A percentile compares a stretch with the other conserved stretches of the same genome.
Evolutionary conservation across 1,140 invertebrate genomes (phyloP).

Genomic region (Aphidius ervi): DNA sequence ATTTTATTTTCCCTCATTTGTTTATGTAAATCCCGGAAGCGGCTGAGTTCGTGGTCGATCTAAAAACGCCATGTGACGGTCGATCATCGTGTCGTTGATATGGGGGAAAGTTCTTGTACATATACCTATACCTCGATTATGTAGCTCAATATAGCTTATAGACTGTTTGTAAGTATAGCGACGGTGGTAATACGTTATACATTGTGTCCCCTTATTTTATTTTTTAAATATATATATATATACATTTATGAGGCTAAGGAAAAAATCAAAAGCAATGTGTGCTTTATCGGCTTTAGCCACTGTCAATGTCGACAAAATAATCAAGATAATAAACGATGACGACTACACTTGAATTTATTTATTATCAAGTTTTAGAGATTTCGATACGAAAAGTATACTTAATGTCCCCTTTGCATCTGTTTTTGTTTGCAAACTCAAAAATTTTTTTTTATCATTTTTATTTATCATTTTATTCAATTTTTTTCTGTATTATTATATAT

Average conservation of each 20-base stretch:
- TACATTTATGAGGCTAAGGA: background rate
- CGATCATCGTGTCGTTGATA: conserved; percentile 20
- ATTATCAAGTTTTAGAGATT: no score
- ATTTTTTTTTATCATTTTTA: no score
- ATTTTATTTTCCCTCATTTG: background rate
- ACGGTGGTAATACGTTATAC: conserved; percentile 6
- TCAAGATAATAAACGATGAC: conserved; percentile 9
- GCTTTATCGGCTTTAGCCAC: conserved; percentile 21
- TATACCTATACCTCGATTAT: no score
- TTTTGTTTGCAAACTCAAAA: conserved; percentile 5
- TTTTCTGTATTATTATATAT: no score
- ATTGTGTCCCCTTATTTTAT: background rate
- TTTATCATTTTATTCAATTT: no score
- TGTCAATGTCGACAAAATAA: conserved; percentile 7
- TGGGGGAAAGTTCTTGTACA: no score
- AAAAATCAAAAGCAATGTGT: conserved; percentile 29
- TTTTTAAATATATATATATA: conserved; percentile 2
- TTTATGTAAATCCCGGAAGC: background rate
- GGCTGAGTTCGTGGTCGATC: background rate
- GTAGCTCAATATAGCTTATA: no score
- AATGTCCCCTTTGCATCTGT: background rate
- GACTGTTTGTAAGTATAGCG: no score
- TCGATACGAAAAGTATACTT: no score
- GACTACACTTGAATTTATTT: conserved; percentile 9
- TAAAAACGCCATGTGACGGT: conserved; percentile 28